Evolutionary conservation across 2,888 invertebrate species (phyloP).

Genomic region (Cheilosia urbana): DNA sequence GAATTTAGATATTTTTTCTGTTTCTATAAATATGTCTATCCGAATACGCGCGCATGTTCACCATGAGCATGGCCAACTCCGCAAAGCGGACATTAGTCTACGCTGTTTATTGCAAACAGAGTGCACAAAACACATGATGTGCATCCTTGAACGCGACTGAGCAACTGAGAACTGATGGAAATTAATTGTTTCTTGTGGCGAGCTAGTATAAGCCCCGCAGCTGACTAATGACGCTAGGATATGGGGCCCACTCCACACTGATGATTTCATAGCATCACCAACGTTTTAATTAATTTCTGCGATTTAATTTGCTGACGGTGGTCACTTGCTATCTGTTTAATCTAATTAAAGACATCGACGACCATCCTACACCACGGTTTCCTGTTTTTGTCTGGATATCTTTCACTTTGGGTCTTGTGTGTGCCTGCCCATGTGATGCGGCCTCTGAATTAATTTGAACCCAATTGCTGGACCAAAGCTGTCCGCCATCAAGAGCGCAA

Average conservation of each 20-base stretch:
- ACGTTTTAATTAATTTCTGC: conserved; percentile 55
- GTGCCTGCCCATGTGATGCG: not conserved
- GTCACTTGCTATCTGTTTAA: conserved; percentile 52
- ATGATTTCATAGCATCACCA: conserved; percentile 32
- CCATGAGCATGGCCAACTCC: not conserved
- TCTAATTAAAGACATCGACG: conserved; percentile 47
- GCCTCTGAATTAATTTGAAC: conserved; percentile 37
- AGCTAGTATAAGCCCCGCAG: conserved; percentile 5
- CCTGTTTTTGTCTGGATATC: not conserved
- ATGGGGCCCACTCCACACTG: conserved; percentile 1
- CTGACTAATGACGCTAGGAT: conserved; percentile 48
- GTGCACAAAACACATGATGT: conserved; percentile 16
- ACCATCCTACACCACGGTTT: conserved; percentile 4
- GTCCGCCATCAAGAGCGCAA: conserved; percentile 19
- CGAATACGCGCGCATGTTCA: conserved; percentile 20
- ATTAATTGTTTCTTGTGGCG: conserved; percentile 44
- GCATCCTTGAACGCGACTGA: conserved; percentile 30
- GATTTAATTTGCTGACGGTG: conserved; percentile 46
- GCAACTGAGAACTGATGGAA: conserved; percentile 28
- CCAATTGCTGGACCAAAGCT: conserved; percentile 4
- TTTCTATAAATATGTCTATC: not conserved
- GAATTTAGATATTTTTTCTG: conserved; percentile 31
- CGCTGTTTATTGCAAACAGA: conserved; percentile 37
- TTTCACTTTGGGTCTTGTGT: not conserved
- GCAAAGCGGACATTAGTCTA: conserved; percentile 26